Evolutionary conservation across 2,797 vertebrate species (phyloP), one percentile per base, ranked within the genome.

Genomic region (Amblyopsis hoosieri): DNA sequence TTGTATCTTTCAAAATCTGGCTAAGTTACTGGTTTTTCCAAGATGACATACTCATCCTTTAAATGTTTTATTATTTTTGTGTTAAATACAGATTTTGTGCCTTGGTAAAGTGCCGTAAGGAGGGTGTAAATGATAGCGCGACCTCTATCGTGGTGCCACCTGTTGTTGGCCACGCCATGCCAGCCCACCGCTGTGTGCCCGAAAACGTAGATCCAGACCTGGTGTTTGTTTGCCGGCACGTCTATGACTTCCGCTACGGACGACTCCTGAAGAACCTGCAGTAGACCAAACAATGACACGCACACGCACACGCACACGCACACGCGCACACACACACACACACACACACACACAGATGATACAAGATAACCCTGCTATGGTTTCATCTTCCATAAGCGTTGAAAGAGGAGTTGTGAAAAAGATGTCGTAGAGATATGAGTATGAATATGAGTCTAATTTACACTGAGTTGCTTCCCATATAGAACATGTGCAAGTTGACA

Each of bases 221-320:
- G 90, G 97, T 99, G 89, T 98, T 96, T 78, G 95, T 99, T 88
- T 99, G 98, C 86, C 97, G 98, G 75, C 97, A 99, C 47, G 98
- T 99, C 91, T 99, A 99, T 14, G 98, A 99, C 89, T 99, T 98
- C 88, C 93, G 98, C 78, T 97, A 95, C 3, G 96, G 97, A 62
- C 97, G 98, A 83, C 96, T 99, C 86, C 91, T 99, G 81, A 99
- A 99, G 93, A 99, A 99, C 87, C 95, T 98, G 3, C 97, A 99
- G 92, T 99, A 99, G 93, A 74, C 37, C 37, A 37, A 37, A 37
- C 6, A 37, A 6, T 37, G 37, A 37, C 37, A 9, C 37, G 49
- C 60, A 15, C 52, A 10, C 10, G 3, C 47, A 4, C 37, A 37
- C 33, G 8, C 33, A 37, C 33, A 19, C 19, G 2, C 19, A 52